Base-by-base conservation (phyloP, 2,888 invertebrate genomes). In the Syrphus vitripennis region DNA sequence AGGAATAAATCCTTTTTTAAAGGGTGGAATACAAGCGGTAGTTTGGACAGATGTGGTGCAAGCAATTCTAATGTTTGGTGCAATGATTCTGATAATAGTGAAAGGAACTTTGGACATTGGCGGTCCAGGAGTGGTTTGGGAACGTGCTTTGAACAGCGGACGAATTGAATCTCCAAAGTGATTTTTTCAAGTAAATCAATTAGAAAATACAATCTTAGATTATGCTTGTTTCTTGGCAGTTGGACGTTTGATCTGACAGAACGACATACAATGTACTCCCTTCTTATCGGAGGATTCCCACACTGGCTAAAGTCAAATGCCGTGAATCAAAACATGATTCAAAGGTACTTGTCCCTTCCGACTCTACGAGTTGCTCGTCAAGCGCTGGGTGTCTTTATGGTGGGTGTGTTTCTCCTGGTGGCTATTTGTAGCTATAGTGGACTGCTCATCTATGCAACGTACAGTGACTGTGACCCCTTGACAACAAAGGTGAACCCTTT, bases 391-490 rank as follows among this genome's bases (percentile, higher is more conserved):
- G 95, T 97, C 83, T 95, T 97, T 92, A 96, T 97, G 0, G 92
- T 94, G 3, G 98, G 98, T 0, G 95, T 97, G 69, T 93, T 95
- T 74, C 92, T 94, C 10, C 95, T 98, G 29, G 94, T 97, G 1
- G 94, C 95, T 0, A 93, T 97, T 89, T 96, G 97, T 90, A 96
- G 96, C 89, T 96, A 96, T 90, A 96, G 97, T 69, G 98, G 98
- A 0, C 93, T 98, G 6, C 94, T 98, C 0, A 96, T 98, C 88
- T 98, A 96, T 91, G 97, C 98, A 0, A 95, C 95, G 2, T 98
- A 97, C 90, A 93, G 95, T 63, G 94, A 95, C 50, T 98, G 98
- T 90, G 98, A 98, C 92, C 98, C 98, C 0, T 93, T 98, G n/a
- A 93, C 94, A 5, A 95, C 95, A 4, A 95, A 93, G 93, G 94